Base-by-base conservation (phyloP, 2,113 vertebrate genomes). In the Amphiprion ocellaris region DNA sequence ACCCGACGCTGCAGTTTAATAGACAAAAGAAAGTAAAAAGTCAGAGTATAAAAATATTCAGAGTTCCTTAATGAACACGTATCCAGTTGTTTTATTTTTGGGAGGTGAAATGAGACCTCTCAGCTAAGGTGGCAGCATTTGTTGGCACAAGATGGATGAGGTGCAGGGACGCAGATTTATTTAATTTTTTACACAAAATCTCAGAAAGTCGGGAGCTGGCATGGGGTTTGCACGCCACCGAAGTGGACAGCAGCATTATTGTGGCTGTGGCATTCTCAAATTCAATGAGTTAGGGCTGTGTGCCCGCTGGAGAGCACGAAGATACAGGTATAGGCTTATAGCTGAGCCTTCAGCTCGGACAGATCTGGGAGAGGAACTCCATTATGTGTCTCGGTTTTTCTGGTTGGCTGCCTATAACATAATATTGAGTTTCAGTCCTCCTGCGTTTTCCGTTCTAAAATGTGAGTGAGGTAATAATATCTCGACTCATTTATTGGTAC, bases 221-320 rank as follows among this genome's bases (percentile, higher is more conserved):
- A 41, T 15, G 19, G 60, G 56, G 70, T 77, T 88, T 68, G 59
- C 30, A 37, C 23, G 24, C 76, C 77, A 73, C 82, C 87, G 24
- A 71, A 87, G 67, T 83, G 76, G 84, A 91, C 90, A 83, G 83
- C 55, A 21, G 65, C 75, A 74, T 90, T 87, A 71, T 69, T 83
- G 79, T 82, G 81, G 74, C 84, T 50, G 74, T 90, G 89, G 88
- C 89, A 85, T 92, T 94, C 87, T 90, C 85, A 79, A 78, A 91
- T 90, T 90, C 74, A 82, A 64, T 81, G 87, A 88, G 88, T 91
- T 84, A 79, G 73, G 68, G 54, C 74, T 84, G 65, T 26, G 53
- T 81, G 77, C 72, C 68, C 11, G 21, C 72, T 74, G 77, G 69
- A 84, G 69, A 86, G 79, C 77, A 71, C 47, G 58, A 70, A 71